Evolutionary conservation across 2,113 vertebrate genomes (phyloP).

Genomic region (Hydrolagus affinis): DNA sequence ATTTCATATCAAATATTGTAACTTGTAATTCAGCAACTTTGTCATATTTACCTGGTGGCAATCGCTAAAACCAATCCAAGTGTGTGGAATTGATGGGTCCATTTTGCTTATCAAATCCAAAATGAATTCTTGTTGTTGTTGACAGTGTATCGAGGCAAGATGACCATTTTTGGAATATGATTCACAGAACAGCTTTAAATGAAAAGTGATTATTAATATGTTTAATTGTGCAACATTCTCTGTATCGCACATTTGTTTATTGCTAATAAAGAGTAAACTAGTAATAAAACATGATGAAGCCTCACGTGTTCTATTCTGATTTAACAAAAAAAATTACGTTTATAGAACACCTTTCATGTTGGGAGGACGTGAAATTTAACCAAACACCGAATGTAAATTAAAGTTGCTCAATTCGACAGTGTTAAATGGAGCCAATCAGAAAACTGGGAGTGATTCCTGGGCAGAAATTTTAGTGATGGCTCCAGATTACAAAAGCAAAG

Average conservation of each 20-base stretch:
- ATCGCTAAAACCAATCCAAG: constrained; percentile 20
- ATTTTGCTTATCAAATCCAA: neutral
- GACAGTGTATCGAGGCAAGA: constrained; percentile 6
- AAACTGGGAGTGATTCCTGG: neutral
- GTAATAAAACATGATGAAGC: neutral
- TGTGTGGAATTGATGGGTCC: neutral
- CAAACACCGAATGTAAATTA: neutral
- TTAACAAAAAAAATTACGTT: too few species aligned
- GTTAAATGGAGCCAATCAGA: neutral
- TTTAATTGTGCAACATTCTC: too few species aligned
- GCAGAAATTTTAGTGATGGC: neutral
- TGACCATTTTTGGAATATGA: neutral
- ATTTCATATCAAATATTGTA: neutral
- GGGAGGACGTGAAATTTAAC: neutral
- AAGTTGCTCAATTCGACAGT: too few species aligned
- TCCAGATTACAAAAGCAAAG: neutral
- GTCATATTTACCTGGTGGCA: constrained; percentile 6
- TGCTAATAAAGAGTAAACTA: neutral
- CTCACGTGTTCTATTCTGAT: too few species aligned
- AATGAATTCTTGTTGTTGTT: constrained; percentile 1
- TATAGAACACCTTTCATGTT: too few species aligned
- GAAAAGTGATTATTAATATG: neutral
- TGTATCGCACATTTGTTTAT: neutral
- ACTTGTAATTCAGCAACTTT: neutral
- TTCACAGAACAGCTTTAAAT: constrained; percentile 5